Base-by-base conservation (phyloP, 1,140 invertebrate species). In the Polypedilum pembai region DNA sequence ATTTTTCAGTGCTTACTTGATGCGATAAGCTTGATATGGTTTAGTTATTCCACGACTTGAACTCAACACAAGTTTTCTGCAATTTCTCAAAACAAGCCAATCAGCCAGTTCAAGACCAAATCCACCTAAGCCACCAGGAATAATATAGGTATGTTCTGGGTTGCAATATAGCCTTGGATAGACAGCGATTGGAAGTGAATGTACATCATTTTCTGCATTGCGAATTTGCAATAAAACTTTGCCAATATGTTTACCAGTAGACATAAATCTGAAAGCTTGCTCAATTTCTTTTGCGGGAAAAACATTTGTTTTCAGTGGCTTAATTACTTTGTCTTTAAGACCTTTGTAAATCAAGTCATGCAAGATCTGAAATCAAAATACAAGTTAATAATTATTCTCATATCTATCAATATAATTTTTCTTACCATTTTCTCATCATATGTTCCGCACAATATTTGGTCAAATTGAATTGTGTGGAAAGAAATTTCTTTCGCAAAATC, bases 71-170 rank as follows among this genome's bases (percentile, higher is more conserved):
- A 96, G 76, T 77, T 89, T 89, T 75, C 82, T 87, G 10, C 89
- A 91, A 1, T 92, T 93, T 78, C 92, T 84, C 40, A 89, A 80
- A 41, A 93, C 85, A 41, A 95, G 82, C 93, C 93, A 95, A 78
- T 94, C 88, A 1, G 88, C 87, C 45, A 96, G 79, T 80, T 96
- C 94, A 3, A 96, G 83, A 45, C 93, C 93, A 82, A 96, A 93
- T 4, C 93, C 92, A 72, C 92, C 93, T 0, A 95, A 84, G 76
- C 93, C 94, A 74, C 93, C 87, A 3, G 85, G 80, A 0, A 88
- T 81, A 0, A 88, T 77, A 76, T 85, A 87, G 0, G 82, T 81
- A 33, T 79, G 63, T 15, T 83, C 79, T 15, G 79, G 78, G 18
- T 78, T 76, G 74, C 83, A 83, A 56, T 56, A 56, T 12, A 56